Percentiles rank a stretch among this genome's conserved stretches.
Evolutionary conservation across 64 coral and sea anemone genomes (phyloP).

Genomic region (Porites australiensis): DNA sequence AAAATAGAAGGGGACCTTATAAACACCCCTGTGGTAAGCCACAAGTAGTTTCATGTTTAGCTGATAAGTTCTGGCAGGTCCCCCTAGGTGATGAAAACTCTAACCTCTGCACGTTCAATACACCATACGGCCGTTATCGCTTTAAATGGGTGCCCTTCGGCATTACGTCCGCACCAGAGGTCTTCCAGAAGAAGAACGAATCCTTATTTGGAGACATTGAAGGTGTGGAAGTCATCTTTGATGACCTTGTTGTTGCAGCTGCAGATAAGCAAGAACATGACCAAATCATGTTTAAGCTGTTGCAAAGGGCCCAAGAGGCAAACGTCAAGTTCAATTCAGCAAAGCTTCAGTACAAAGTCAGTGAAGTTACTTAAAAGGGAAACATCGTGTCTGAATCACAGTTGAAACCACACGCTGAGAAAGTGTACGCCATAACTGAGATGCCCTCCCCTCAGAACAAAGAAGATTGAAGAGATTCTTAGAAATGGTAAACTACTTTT

Average conservation of each 20-base stretch:
- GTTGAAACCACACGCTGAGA: constrained; percentile 52
- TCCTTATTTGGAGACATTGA: neutral
- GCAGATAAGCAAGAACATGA: too few relatives aligned
- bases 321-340: too few relatives aligned
- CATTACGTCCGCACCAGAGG: too few relatives aligned
- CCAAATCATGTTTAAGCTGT: too few relatives aligned
- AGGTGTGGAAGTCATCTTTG: too few relatives aligned
- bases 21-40: too few relatives aligned
- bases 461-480: too few relatives aligned
- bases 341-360: too few relatives aligned
- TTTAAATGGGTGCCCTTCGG: neutral
- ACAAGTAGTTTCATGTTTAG: too few relatives aligned
- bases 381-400: constrained; percentile 52
- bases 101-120: neutral
- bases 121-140: neutral
- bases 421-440: constrained; percentile 43
- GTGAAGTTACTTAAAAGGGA: constrained; percentile 38
- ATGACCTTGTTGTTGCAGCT: neutral
- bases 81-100: neutral
- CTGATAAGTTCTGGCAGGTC: constrained; percentile 6
- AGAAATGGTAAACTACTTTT: neutral
- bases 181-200: neutral
- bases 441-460: too few relatives aligned
- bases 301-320: neutral
- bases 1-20: too few relatives aligned